These are phyloP conservation scores for Pseudotriccus pelzelni DNA, from an alignment of 2,797 vertebrate species.

Conservation along the genomic window DNA sequence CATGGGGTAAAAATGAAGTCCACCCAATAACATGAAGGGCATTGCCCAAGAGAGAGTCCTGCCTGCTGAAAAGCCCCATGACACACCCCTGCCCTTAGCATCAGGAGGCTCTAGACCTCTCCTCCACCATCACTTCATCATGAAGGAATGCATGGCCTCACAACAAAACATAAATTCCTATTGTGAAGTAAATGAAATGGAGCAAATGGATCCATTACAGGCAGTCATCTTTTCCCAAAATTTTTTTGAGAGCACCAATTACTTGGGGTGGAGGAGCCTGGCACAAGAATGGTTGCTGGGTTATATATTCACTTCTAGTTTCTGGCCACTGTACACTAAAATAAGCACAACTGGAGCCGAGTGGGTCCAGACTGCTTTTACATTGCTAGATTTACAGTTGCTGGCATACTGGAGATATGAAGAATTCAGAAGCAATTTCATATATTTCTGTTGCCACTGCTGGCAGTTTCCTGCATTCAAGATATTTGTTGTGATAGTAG, in stretches of 20 bases:
- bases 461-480: conserved; percentile 39
- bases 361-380: neutral
- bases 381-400: conserved; percentile 38
- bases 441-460: conserved; percentile 52
- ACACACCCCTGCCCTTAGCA: neutral
- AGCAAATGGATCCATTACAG: neutral
- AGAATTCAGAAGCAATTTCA: conserved; percentile 56
- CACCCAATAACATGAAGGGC: fast-evolving
- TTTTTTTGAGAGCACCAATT: neutral
- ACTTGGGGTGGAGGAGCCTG: neutral
- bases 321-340: neutral
- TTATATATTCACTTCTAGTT: neutral
- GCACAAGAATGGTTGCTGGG: neutral
- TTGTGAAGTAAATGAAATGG: neutral
- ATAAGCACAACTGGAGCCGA: conserved; percentile 5
- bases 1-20: fast-evolving
- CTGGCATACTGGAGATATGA: conserved; percentile 37
- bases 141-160: neutral
- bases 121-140: neutral
- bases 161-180: neutral
- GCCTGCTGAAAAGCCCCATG: neutral
- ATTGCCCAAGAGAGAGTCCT: neutral
- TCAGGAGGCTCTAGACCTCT: neutral
- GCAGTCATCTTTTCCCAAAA: neutral
- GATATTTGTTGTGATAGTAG: conserved; percentile 32